Evolutionary conservation across 1,140 invertebrate genomes (phyloP), one percentile per base, ranked within the genome.

Genomic region (Eufriesea mexicana): DNA sequence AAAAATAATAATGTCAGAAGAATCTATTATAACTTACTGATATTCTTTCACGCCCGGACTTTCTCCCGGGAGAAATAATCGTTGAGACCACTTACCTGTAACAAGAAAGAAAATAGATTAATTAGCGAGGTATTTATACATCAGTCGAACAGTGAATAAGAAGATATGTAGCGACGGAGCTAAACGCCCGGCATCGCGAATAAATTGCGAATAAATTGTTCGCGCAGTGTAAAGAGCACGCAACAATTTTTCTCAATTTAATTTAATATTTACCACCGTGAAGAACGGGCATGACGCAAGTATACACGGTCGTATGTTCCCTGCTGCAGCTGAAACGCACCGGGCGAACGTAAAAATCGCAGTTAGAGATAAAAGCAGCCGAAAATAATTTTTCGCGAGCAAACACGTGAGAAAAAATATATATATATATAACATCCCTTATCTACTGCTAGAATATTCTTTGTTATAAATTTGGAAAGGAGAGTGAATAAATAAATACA

Each of bases 71-170:
- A 66, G 18, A 10, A 14, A 49, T 16, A 16, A 49, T 25, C 23
- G 25, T 5, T n/a, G n/a, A 9, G 2, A 6, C 7, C 47, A 47
- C 78, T 73, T 62, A 80, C 78, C 78, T 80, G 70, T 23, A 80
- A 80, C 70, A 73, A 7, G 74, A n/a, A 74, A 71, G 8, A 35
- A 16, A 61, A 45, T 10, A 6, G 23, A 8, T 54, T 5, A 5
- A 23, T 79, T 25, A 45, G n/a, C n/a, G 49, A 71, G 10, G 16
- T 23, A 7, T 25, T 10, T 1, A 25, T 1, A 0, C 0, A 2
- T 18, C 12, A 20, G n/a, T 8, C 28, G 18, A 20, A 20, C 0
- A 20, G 2, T 7, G 54, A 2, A 16, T 4, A 74, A 49, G 16
- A 0, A 4, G 0, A 20, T 14, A 4, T 4, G 1, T 7, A 8